These are phyloP conservation scores for Byasa hedistus DNA, from an alignment of 2,888 invertebrate genomes.

Conservation along the genomic window DNA sequence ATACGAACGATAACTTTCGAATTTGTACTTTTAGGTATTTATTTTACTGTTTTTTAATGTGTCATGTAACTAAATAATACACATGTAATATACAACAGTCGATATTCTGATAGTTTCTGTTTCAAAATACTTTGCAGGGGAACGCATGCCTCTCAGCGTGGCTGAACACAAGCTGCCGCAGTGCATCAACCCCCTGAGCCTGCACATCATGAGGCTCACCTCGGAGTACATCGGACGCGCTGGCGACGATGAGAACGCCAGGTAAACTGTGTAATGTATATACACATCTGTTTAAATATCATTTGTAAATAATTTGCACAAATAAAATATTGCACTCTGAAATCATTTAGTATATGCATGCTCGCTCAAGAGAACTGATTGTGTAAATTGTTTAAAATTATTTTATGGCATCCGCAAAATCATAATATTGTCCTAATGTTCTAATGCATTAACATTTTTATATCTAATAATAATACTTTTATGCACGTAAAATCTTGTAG, in stretches of 20 bases:
- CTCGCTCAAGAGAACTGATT: conserved; percentile 2
- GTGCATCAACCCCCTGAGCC: conserved; percentile 94
- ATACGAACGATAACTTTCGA: too few relatives aligned
- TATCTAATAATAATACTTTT: too few relatives aligned
- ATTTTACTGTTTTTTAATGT: too few relatives aligned
- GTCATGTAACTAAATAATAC: too few relatives aligned
- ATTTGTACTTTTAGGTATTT: too few relatives aligned
- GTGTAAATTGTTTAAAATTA: too few relatives aligned
- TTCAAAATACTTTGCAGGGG: conserved; percentile 78
- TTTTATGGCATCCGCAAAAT: too few relatives aligned
- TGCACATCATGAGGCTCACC: conserved; percentile 96
- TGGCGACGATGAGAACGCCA: conserved; percentile 63
- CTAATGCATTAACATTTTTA: too few relatives aligned
- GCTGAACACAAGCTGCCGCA: conserved; percentile 96
- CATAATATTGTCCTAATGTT: too few relatives aligned
- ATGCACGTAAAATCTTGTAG: too few relatives aligned
- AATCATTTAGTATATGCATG: conserved; percentile 4
- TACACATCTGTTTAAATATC: background rate
- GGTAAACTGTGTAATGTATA: conserved; percentile 42
- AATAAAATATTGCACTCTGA: conserved; percentile 5
- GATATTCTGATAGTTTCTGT: conserved; percentile 18
- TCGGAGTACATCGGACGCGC: conserved; percentile 91
- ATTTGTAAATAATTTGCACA: background rate
- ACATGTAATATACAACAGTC: background rate
- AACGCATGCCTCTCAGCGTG: conserved; percentile 94